These are phyloP conservation scores for Petrophora chlorosata DNA, from an alignment of 2,888 invertebrate genomes.

Conservation along the genomic window DNA sequence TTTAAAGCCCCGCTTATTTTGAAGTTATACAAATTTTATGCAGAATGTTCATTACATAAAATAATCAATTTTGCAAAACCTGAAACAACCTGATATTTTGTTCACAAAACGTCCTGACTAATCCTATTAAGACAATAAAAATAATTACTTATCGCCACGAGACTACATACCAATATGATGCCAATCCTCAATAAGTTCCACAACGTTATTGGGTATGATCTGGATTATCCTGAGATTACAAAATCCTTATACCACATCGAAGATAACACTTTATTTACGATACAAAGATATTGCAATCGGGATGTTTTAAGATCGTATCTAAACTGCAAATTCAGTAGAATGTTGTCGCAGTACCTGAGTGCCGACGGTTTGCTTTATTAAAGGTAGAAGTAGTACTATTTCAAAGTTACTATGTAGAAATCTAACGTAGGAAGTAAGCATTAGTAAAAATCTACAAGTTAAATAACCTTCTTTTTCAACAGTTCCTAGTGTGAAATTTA, in stretches of 20 bases:
- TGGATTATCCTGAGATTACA: constrained; percentile 62
- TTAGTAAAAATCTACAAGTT: too few relatives aligned
- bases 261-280: constrained; percentile 52
- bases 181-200: constrained; percentile 37
- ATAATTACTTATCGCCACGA: constrained; percentile 16
- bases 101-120: constrained; percentile 3
- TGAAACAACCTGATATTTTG: constrained; percentile 1
- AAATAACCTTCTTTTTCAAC: too few relatives aligned
- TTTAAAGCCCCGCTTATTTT: constrained; percentile 3
- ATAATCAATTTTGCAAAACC: constrained; percentile 3
- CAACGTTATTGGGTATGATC: constrained; percentile 47
- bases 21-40: constrained; percentile 10
- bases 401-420: too few relatives aligned
- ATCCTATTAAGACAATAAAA: constrained; percentile 25
- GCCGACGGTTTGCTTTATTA: neutral
- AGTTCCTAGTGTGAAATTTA: too few relatives aligned
- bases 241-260: constrained; percentile 53
- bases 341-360: constrained; percentile 7
- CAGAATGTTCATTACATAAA: constrained; percentile 1
- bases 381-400: too few relatives aligned
- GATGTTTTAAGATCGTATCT: constrained; percentile 63
- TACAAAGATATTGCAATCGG: constrained; percentile 54
- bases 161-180: constrained; percentile 16
- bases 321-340: constrained; percentile 43
- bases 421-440: too few relatives aligned